Evolutionary conservation across 2,113 vertebrate genomes (phyloP).

Genomic region (Castor canadensis): DNA sequence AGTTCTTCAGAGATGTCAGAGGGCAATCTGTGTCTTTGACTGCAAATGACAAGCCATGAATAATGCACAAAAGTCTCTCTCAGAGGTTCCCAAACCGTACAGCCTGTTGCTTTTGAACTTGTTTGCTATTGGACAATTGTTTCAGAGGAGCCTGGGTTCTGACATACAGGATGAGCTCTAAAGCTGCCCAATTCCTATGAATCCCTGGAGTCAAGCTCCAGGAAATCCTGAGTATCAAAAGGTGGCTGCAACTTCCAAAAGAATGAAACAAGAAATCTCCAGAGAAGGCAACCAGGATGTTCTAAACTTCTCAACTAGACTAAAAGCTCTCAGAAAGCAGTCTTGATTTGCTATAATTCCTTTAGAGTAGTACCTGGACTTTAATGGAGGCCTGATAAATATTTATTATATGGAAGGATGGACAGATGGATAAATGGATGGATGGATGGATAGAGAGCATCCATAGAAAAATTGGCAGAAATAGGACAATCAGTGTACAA

Average conservation of each 20-base stretch:
- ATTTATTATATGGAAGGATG: neutral
- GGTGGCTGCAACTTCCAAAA: neutral
- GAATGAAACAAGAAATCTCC: neutral
- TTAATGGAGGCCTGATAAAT: neutral
- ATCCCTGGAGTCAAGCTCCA: neutral
- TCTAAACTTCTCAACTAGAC: neutral
- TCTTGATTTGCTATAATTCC: neutral
- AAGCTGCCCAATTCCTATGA: neutral
- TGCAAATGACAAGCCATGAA: constrained; percentile 81
- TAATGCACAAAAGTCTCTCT: constrained; percentile 67
- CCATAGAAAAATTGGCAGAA: neutral
- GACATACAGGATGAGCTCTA: neutral
- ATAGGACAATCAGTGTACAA: neutral
- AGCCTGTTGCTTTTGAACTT: neutral
- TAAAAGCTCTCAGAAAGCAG: neutral
- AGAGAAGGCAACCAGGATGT: neutral
- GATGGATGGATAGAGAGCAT: neutral
- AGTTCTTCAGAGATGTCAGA: constrained; percentile 80
- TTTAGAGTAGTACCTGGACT: neutral
- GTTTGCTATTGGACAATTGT: neutral
- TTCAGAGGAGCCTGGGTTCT: neutral
- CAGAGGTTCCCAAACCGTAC: neutral
- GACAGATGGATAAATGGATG: neutral
- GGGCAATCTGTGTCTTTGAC: constrained; percentile 71
- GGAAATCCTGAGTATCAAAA: neutral